Evolutionary conservation across 2,113 vertebrate genomes (phyloP), one percentile per base, ranked within the genome.

Genomic region (Ophthalmolycus amberensis): DNA sequence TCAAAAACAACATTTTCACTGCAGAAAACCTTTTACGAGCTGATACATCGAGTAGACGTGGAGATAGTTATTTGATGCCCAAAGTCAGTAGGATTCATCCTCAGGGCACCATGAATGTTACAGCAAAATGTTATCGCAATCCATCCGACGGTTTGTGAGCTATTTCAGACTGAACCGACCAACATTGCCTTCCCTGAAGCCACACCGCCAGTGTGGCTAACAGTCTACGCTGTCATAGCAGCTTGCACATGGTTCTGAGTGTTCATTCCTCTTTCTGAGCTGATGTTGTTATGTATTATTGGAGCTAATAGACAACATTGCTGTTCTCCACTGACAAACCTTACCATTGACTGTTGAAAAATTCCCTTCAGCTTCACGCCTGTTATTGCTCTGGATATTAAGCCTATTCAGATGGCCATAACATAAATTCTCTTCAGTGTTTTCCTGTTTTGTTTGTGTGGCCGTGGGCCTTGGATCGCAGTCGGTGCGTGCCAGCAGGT

Each of bases 331-430:
- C 76, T 52, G 46, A 59, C 60, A 62, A 54, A 42, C 32, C 34
- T 56, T 27, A 56, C n/a, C 54, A 4, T 38, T 60, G 56, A 73
- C 1, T 6, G 20, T 15, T 62, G 37, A 15, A 29, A 67, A 52
- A 27, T 27, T 65, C 9, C 70, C 48, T 59, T 86, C 42, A 82
- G 75, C 64, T 71, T 38, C 5, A 20, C 34, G 9, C 59, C 32
- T 46, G 69, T 78, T 73, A 70, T 82, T 76, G 52, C 69, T 78
- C 72, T 73, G 68, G 79, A 75, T 81, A 77, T 74, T 68, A 68
- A 66, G 52, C 59, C 50, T 50, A 59, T 80, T 82, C 75, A 78
- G 37, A 65, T 68, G 37, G 18, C 29, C 15, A 75, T 56, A 65
- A 38, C 59, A 80, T 75, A 44, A 77, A 79, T 78, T 52, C 14